Base-by-base conservation (phyloP, 23 tunicate species). In the Ciona savignyi region DNA sequence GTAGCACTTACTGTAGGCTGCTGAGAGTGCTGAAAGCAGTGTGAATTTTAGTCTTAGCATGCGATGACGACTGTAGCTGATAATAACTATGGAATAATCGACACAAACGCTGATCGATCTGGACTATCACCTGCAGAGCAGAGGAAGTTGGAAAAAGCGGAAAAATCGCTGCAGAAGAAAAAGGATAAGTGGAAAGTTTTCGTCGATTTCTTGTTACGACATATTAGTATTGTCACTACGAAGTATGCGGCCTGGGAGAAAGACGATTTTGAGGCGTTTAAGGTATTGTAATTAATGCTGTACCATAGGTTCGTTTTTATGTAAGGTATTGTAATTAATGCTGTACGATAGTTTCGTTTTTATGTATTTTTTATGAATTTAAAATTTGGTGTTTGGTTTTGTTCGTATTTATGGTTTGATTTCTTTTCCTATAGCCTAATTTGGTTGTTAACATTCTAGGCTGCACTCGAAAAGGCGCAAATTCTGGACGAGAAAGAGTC, bases 111-210 rank as follows among this genome's bases (percentile, higher is more conserved):
- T 3, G 84, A 81, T 20, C 62, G 77, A 23, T 30, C 87, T 0
- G 33, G 56, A 2, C 67, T 88, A 33, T 88, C 96, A 3, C 96
- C 96, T 20, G 86, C 86, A 9, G 96, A 88, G 71, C 96, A 83
- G 65, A 83, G 74, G 35, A 85, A 85, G 60, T 42, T 85, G 0
- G 86, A 91, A 73, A 91, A 91, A 67, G 97, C 72, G 49, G 97
- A 87, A 56, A 80, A 80, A 63, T 74, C 86, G 15, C 80, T 84
- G 0, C 82, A 76, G 51, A 91, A 91, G 51, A 85, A 80, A 67
- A 91, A 91, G 62, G 80, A 84, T 23, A 91, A 88, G 64, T 91
- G 97, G 97, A 91, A 91, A 68, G 86, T 91, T 25, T 91, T 81
- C 33, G 86, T 91, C 1, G 97, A 91, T 60, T 91, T 84, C 51